These are phyloP conservation scores for Bombus ignitus DNA, from an alignment of 1,140 invertebrate genomes.

Conservation along the genomic window DNA sequence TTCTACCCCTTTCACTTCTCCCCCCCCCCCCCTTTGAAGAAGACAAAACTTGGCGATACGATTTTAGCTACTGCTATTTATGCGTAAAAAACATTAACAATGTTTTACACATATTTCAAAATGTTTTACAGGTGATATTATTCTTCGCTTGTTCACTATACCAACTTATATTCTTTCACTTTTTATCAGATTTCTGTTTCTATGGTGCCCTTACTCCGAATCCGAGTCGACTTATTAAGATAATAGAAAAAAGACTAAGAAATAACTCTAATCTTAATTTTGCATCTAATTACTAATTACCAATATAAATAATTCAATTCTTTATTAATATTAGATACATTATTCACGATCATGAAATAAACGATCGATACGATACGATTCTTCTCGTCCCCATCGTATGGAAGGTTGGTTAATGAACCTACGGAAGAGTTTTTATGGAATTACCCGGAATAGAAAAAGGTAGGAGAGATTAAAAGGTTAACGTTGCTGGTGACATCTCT, in stretches of 20 bases:
- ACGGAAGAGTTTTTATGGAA: too few relatives aligned
- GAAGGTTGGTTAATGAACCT: too few relatives aligned
- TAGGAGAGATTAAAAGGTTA: too few relatives aligned
- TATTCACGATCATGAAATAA: background rate
- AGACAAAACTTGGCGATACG: background rate
- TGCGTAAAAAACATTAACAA: background rate
- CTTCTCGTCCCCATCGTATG: too few relatives aligned
- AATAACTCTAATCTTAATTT: too few relatives aligned
- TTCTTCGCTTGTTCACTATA: slow-evolving; percentile 65
- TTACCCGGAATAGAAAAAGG: too few relatives aligned
- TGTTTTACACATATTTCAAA: background rate
- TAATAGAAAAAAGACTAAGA: too few relatives aligned
- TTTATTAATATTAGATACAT: background rate
- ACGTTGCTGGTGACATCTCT: too few relatives aligned
- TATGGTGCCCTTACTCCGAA: slow-evolving; percentile 73
- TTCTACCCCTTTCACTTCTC: slow-evolving; percentile 20
- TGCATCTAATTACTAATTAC: too few relatives aligned
- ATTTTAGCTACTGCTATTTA: background rate
- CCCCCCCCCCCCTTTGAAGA: too few relatives aligned
- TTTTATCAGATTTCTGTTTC: slow-evolving; percentile 73
- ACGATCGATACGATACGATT: too few relatives aligned
- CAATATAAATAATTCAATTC: background rate
- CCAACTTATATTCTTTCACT: slow-evolving; percentile 67
- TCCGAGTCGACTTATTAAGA: slow-evolving; percentile 18
- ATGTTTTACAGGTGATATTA: slow-evolving; percentile 62